Conservation (phyloP, 2,797 vertebrate species). For the Falco columbarius region DNA sequence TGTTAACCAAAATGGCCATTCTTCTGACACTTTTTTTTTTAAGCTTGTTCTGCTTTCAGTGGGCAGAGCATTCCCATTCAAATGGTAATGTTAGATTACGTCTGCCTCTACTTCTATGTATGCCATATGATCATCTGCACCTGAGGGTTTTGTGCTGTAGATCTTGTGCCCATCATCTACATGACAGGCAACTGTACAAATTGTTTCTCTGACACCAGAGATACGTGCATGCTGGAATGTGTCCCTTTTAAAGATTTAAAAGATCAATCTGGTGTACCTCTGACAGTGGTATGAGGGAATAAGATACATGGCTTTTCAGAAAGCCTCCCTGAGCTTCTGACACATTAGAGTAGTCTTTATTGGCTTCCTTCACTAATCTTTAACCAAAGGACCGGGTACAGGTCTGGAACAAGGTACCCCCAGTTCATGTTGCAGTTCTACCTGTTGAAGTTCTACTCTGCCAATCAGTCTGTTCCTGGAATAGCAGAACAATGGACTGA, state of each 20-base stretch:
- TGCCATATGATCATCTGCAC: neutral
- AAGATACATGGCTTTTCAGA: neutral
- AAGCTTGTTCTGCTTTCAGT: neutral
- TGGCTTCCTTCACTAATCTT: neutral
- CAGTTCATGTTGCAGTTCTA: neutral
- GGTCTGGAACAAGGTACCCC: neutral
- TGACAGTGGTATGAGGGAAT: neutral
- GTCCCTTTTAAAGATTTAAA: neutral
- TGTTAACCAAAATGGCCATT: neutral
- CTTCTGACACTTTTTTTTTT: neutral
- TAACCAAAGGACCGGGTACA: neutral
- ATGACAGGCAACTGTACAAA: neutral
- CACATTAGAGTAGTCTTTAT: neutral
- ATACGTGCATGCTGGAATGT: neutral
- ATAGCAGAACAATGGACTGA: neutral
- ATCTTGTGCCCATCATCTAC: neutral
- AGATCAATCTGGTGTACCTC: neutral
- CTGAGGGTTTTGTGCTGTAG: neutral
- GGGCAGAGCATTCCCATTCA: neutral
- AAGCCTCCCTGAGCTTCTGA: neutral
- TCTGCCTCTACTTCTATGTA: neutral
- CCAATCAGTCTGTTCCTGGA: neutral
- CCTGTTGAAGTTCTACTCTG: neutral
- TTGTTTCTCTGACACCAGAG: neutral
- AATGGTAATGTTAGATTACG: neutral